Evolutionary conservation across 2,888 invertebrate species (phyloP), one percentile per base, ranked within the genome.

Genomic region (Nebria brevicollis): DNA sequence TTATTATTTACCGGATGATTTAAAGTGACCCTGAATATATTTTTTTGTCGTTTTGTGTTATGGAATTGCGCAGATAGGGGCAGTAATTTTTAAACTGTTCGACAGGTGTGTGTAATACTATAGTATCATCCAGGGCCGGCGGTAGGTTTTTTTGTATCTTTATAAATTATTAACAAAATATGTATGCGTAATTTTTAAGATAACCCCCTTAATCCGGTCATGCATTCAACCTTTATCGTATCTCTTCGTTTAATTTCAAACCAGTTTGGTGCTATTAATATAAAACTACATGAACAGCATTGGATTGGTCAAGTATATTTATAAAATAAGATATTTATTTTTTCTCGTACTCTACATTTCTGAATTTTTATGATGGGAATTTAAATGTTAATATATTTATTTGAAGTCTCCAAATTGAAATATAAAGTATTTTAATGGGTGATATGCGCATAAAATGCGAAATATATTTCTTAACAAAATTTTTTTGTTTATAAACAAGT

Each of bases 401-500:
- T 54, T 54, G 54, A 8, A 11, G 54, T 54, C 8, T 54, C 54
- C 1, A 54, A 54, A 54, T 54, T 54, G 8, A 54, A 11, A 54
- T 54, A 13, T 54, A 7, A 54, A 54, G 2, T 54, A 54, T 54
- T 54, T 54, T 54, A 54, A 2, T 54, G 8, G 54, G 8, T 54
- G 54, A 54, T 54, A 0, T 54, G 54, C 4, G 54, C 54, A 54
- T 54, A 54, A 54, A 54, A 6, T 54, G 54, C 13, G 8, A 11
- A 54, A 54, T 8, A 11, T 54, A 54, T 54, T 54, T 11, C 8
- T 54, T 54, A 2, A 11, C 2, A 54, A 6, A 7, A 54, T 6
- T 54, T 54, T 54, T 54, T 54, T 54, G 26, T 68, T 68, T 68
- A 68, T 68, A 68, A 68, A 68, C 26, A 15, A 68, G 68, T 68